These are phyloP conservation scores for Camponotus fellah DNA, from an alignment of 2,888 invertebrate species.

Conservation along the genomic window DNA sequence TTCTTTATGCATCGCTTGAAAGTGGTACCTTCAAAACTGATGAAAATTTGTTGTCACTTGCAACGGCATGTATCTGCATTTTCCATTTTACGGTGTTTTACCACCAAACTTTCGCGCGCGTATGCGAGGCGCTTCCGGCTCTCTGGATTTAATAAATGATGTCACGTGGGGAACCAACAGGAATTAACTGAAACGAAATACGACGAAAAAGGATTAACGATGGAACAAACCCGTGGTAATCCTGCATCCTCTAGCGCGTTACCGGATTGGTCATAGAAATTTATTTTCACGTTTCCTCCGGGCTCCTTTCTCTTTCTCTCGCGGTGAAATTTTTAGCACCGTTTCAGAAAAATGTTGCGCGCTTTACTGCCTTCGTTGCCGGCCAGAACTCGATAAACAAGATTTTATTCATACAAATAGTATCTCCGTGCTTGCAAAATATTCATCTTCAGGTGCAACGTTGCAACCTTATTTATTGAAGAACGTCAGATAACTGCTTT, in stretches of 20 bases:
- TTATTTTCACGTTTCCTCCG: constrained; percentile 46
- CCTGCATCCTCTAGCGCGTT: constrained; percentile 47
- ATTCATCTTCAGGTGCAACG: too few species aligned
- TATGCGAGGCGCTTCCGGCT: constrained; percentile 22
- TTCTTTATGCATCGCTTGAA: neutral
- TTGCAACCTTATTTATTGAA: constrained; percentile 4
- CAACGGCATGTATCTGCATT: neutral
- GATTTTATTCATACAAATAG: constrained; percentile 43
- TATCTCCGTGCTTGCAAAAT: neutral
- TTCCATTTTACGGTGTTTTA: constrained; percentile 34
- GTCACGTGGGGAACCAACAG: constrained; percentile 48
- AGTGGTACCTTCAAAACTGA: neutral
- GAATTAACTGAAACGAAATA: constrained; percentile 53
- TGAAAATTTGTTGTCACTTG: constrained; percentile 8
- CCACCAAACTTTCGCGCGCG: constrained; percentile 20
- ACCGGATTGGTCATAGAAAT: constrained; percentile 50
- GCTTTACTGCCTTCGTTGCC: constrained; percentile 16
- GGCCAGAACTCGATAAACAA: constrained; percentile 32
- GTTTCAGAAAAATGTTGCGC: constrained; percentile 46
- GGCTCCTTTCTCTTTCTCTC: constrained; percentile 13
- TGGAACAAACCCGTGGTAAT: constrained; percentile 44
- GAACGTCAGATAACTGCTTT: neutral
- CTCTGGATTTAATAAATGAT: constrained; percentile 50
- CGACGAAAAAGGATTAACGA: constrained; percentile 50
- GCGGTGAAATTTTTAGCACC: constrained; percentile 46